Conservation (phyloP, 2,113 vertebrate genomes). For the Microcebus griseorufus region DNA sequence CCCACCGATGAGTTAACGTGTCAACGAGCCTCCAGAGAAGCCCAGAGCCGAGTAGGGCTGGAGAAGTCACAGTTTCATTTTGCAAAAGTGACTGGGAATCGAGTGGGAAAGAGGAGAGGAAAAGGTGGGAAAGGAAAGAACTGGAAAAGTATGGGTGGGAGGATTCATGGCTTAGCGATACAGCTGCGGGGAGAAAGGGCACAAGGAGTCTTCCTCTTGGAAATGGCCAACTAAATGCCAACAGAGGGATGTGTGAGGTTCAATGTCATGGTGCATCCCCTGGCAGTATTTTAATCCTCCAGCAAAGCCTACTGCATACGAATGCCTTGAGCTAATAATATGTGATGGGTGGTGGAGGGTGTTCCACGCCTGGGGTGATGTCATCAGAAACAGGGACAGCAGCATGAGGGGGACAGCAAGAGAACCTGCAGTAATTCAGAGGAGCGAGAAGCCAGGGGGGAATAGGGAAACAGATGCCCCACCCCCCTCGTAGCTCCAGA, state of each 20-base stretch:
- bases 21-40: not conserved
- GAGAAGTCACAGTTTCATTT: not conserved
- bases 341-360: fast-evolving
- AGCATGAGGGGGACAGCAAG: not conserved
- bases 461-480: not conserved
- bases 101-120: not conserved
- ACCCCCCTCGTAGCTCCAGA: too few relatives aligned
- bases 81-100: not conserved
- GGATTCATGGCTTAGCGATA: not conserved
- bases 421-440: not conserved
- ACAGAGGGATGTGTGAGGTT: not conserved
- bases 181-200: not conserved
- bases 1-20: not conserved
- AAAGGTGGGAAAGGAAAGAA: not conserved
- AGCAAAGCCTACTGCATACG: not conserved
- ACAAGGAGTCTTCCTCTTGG: not conserved
- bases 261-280: too few relatives aligned
- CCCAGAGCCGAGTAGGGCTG: not conserved
- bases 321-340: not conserved
- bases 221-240: not conserved
- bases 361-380: not conserved
- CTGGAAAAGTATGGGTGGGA: not conserved
- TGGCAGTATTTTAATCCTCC: not conserved
- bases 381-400: not conserved
- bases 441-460: not conserved